Base-by-base conservation (phyloP, 1,140 invertebrate genomes). In the Callitettix versicolor region DNA sequence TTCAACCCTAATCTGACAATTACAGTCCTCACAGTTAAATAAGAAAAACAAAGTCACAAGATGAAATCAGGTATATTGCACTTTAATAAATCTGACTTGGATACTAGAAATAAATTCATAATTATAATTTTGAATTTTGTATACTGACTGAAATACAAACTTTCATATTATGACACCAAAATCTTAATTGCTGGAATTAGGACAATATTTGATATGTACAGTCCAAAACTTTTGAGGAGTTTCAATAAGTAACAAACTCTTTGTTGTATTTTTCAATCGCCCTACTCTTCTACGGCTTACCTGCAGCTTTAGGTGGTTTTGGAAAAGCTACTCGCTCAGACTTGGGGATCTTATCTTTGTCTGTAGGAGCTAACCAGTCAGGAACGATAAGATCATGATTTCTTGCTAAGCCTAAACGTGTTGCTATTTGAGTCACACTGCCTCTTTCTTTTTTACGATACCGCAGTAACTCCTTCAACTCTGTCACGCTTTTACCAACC, bases 271-370 rank as follows among this genome's bases (percentile, higher is more conserved):
- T 6, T 43, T 15, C 7, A 43, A 43, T 18, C 6, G 41, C 12
- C 5, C 12, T 20, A 5, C 12, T 48, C 15, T 48, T 48, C 7
- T 34, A 30, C 20, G 50, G 60, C 43, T 48, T 68, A 82, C 80
- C 81, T 58, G 87, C 77, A 56, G 80, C 88, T 71, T 90, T 89
- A 9, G 88, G 88, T 52, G 89, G 89, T 71, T 88, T 86, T 38
- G 89, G 89, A 69, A 91, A 93, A 58, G 84, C 86, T 48, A 90
- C 79, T 61, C 83, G 78, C 56, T 82, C 79, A 5, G 87, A 86
- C 68, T 81, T 79, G 49, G 89, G 88, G 66, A 89, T 77, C 68
- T 81, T 78, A 65, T 83, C 82, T 58, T 82, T 84, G 46, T 86
- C 83, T 26, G 87, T 91, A 36, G 90, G 76, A 49, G 82, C 74